These are phyloP conservation scores for Stictonetta naevosa DNA, from an alignment of 2,113 vertebrate genomes.

Conservation along the genomic window DNA sequence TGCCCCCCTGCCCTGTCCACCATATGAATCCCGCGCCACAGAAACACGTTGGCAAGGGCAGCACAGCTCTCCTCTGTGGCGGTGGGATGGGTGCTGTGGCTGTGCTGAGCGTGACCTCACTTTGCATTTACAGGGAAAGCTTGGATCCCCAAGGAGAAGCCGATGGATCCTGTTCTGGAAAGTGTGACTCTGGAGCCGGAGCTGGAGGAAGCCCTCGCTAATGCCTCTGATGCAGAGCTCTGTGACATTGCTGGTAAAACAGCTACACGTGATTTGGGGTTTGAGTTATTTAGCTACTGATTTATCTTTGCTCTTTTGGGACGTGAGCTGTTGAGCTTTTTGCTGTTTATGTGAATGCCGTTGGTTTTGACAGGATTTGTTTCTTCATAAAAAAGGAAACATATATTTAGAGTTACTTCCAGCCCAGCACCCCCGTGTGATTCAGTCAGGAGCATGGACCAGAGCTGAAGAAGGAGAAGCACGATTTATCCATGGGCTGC, in stretches of 20 bases:
- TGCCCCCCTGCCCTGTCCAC: neutral
- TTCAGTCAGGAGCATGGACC: neutral
- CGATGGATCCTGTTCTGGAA: constrained; percentile 90
- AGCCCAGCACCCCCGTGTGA: neutral
- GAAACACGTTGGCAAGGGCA: neutral
- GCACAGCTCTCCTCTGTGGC: neutral
- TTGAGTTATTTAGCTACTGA: neutral
- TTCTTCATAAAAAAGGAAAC: neutral
- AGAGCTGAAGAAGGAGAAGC: neutral
- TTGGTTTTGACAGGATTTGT: neutral
- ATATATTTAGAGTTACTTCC: neutral
- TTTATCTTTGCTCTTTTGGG: neutral
- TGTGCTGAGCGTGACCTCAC: neutral
- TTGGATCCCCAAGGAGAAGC: constrained; percentile 91
- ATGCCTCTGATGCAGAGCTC: constrained; percentile 93
- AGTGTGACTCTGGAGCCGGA: constrained; percentile 94
- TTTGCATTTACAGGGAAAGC: constrained; percentile 86
- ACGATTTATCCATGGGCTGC: neutral
- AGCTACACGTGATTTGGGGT: neutral
- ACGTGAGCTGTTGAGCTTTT: neutral
- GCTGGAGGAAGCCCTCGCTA: constrained; percentile 94
- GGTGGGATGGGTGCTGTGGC: neutral
- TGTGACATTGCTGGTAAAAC: constrained; percentile 96
- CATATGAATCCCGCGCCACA: neutral
- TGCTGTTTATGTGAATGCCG: neutral